Evolutionary conservation across 2,797 vertebrate species (phyloP).

Genomic region (Pyrocephalus nanus): DNA sequence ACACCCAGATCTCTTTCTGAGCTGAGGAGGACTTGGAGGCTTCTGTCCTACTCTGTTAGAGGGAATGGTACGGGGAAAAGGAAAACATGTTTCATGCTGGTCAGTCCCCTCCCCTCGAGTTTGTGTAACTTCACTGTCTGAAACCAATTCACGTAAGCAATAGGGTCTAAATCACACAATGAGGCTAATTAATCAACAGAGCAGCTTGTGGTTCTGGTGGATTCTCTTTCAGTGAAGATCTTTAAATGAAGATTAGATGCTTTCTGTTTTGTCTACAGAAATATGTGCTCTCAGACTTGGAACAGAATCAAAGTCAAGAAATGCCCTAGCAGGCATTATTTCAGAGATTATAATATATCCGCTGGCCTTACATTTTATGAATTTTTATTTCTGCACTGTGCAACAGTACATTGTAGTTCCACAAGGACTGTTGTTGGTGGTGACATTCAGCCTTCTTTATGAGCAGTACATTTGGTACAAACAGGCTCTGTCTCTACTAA

Average conservation of each 20-base stretch:
- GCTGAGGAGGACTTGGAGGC: neutral
- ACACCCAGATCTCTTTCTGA: neutral
- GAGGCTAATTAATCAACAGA: neutral
- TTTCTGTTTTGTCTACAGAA: neutral
- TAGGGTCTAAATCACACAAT: neutral
- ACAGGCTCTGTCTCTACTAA: neutral
- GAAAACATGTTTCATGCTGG: neutral
- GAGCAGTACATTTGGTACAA: neutral
- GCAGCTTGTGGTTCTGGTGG: neutral
- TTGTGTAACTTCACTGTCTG: neutral
- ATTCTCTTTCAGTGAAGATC: neutral
- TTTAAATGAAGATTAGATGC: neutral
- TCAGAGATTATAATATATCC: neutral
- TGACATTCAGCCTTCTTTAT: neutral
- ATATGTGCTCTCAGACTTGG: neutral
- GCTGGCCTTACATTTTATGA: neutral
- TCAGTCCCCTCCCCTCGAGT: neutral
- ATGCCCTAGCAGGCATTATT: neutral
- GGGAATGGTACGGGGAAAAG: rapidly evolving
- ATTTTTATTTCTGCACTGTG: neutral
- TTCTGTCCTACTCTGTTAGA: neutral
- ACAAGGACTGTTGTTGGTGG: neutral
- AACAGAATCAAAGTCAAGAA: neutral
- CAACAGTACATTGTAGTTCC: neutral
- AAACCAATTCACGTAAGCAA: neutral